A percentile compares a stretch with the other conserved stretches of the same genome.
phyloP scores from a whole-genome alignment of 2,888 invertebrate genomes.

The Saturnia pavonia region DNA sequence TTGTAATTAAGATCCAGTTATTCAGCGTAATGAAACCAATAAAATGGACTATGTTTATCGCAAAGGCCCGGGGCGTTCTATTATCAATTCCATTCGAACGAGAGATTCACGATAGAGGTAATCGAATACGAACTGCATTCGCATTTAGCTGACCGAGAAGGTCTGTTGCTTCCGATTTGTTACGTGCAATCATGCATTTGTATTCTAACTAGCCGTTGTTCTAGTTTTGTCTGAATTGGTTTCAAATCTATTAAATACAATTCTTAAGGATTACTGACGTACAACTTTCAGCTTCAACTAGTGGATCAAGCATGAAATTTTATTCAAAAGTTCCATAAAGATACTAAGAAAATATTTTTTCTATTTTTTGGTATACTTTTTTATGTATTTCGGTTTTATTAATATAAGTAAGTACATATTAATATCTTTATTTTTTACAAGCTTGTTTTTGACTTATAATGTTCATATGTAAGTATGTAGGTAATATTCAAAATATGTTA shows the following conservation, averaged over 20 bases:
- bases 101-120: slow-evolving; percentile 60
- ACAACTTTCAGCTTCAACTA: background rate
- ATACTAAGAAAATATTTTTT: too few relatives aligned
- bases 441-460: too few relatives aligned
- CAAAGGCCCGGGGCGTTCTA: slow-evolving; percentile 4
- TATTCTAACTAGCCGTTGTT: background rate
- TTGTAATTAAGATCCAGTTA: background rate
- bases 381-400: too few relatives aligned
- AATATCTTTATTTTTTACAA: too few relatives aligned
- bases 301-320: background rate
- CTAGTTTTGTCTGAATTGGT: background rate
- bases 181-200: background rate
- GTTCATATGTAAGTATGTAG: too few relatives aligned
- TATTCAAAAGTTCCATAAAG: too few relatives aligned
- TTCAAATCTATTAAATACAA: background rate
- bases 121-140: slow-evolving; percentile 59
- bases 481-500: too few relatives aligned
- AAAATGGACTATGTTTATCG: background rate
- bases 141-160: slow-evolving; percentile 33
- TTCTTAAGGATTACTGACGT: background rate
- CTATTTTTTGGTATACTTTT: too few relatives aligned
- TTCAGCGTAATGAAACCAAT: background rate
- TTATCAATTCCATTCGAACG: slow-evolving; percentile 38
- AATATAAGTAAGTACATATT: too few relatives aligned
- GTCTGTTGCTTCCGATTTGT: slow-evolving; percentile 9